phyloP scores from a whole-genome alignment of 2,888 invertebrate genomes.

The Vannuccia rotundouncinata region DNA sequence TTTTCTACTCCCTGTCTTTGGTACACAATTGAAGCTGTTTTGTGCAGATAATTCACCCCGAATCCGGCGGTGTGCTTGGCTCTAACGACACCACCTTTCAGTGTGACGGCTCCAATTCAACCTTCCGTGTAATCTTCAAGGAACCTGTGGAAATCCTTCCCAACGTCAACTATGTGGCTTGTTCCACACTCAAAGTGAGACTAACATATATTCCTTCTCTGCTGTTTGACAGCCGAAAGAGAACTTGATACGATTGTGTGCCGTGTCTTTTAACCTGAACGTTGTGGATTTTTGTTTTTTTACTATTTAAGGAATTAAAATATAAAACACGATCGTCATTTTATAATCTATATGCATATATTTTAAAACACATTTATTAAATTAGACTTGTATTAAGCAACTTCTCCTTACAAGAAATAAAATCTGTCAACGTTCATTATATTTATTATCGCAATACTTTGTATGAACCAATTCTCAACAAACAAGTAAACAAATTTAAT shows the following conservation, averaged over 20 bases:
- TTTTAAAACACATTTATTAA: not conserved
- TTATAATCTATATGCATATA: not conserved
- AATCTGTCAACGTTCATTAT: not conserved
- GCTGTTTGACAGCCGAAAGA: no score
- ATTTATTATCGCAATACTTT: no score
- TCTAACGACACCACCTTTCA: slow-evolving; percentile 70
- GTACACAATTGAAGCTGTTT: no score
- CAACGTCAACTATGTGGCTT: slow-evolving; percentile 72
- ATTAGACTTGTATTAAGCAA: not conserved
- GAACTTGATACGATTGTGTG: no score
- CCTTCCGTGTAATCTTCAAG: slow-evolving; percentile 73
- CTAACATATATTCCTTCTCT: no score
- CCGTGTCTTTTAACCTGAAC: no score
- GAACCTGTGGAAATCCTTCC: slow-evolving; percentile 74
- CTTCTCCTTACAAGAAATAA: not conserved
- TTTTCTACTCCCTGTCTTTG: no score
- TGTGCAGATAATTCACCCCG: slow-evolving; percentile 60
- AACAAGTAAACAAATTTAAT: no score
- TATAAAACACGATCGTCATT: not conserved
- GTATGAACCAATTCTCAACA: no score
- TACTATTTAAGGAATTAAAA: no score
- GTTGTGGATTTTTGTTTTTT: no score
- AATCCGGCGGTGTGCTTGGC: slow-evolving; percentile 68
- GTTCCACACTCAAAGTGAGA: slow-evolving; percentile 64
- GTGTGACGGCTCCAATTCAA: slow-evolving; percentile 71